Evolutionary conservation across 2,888 invertebrate genomes (phyloP), one percentile per base, ranked within the genome.

Genomic region (Monopis laevigella): DNA sequence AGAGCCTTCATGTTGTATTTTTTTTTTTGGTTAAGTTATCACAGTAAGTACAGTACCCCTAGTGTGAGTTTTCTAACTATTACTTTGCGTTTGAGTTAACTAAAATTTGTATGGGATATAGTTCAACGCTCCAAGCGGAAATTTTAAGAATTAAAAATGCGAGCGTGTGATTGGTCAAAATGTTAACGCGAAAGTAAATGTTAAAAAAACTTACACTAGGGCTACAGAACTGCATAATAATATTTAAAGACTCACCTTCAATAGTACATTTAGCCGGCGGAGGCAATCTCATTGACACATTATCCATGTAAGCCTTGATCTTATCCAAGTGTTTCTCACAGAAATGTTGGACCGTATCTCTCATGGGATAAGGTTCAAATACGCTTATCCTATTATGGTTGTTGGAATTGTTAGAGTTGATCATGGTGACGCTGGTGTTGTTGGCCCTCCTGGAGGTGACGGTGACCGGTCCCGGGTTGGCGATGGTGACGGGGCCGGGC

Each of bases 281-380:
- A 10, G 96, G 96, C 56, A 96, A 83, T 56, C 89, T 83, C 46
- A 91, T 82, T 18, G 90, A 90, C 3, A 96, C 87, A 58, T 92
- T 92, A 52, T 91, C 90, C 89, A 97, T 95, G 58, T 93, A 97
- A 13, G 87, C 84, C 65, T 93, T 92, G 43, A 97, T 96, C 64
- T 95, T 96, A 51, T 91, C 89, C 48, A 95, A 74, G 62, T 97
- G 95, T 66, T 97, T 96, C 68, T 96, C 96, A 69, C 96, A 96
- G 71, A 97, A 97, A 68, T 96, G 95, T 59, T 95, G 94, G 28
- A 97, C 93, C 0, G 93, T 92, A 62, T 93, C 93, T 16, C 92
- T 67, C 92, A 93, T 92, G n/a, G 92, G 92, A 55, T 90, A 93
- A 2, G 93, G 93, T 68, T 93, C 93, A 67, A 93, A 93, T 40